Evolutionary conservation across 2,888 invertebrate species (phyloP), one percentile per base, ranked within the genome.

Genomic region (Protophormia terraenovae): DNA sequence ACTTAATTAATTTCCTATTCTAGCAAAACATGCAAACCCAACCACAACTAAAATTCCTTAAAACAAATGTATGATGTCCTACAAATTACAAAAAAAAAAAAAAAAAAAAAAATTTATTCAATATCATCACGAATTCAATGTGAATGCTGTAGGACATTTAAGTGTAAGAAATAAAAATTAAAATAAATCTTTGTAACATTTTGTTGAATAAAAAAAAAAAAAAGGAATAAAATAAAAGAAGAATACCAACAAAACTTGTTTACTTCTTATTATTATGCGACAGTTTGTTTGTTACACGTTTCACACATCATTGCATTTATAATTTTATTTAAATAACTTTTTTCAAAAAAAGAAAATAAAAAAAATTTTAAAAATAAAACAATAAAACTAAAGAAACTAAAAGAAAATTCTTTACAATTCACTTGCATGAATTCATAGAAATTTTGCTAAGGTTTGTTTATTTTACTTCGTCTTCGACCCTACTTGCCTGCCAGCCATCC

Each of bases 281-380:
- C 81, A 76, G 75, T 83, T 86, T 87, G 86, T 87, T 86, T 84
- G 82, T 80, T 82, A 83, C 87, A 88, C 88, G 87, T 87, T 86
- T 86, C 80, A 60, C 88, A 87, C 86, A 77, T 86, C 83, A 86
- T 84, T 86, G 82, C 79, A 80, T 80, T 86, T 76, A 79, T 84
- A 73, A 85, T 83, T 86, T 86, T 78, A 85, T 85, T 86, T 82
- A 78, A 78, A 84, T 60, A 85, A 75, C 58, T 85, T 82, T 78
- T 75, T 62, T 55, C 41, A 62, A 14, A 12, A 29, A 53, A 64
- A 32, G 45, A 41, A 35, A 10, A 58, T 24, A 38, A 7, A 38
- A 14, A 55, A 16, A 50, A 32, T 32, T 6, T 32, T 32, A 6
- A 16, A 47, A 19, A 47, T 16, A 19, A 47, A 47, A 41, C 4